phyloP scores from a whole-genome alignment of 2,888 invertebrate genomes.

The Mythimna pallens region DNA sequence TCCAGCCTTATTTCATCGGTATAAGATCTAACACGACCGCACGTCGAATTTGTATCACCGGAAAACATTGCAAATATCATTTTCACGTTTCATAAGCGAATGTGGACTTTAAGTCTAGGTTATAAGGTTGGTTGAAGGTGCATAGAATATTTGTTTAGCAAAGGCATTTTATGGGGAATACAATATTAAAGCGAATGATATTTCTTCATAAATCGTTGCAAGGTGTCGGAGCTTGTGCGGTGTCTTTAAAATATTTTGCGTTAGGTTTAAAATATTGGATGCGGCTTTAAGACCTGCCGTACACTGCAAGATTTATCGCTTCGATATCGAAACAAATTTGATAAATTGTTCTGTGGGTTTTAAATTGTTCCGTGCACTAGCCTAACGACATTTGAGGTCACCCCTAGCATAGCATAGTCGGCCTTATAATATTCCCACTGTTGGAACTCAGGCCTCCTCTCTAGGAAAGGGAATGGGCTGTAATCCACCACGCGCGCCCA shows the following conservation, averaged over 20 bases:
- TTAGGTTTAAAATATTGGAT: conserved; percentile 59
- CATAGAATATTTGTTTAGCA: conserved; percentile 40
- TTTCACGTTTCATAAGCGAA: conserved; percentile 35
- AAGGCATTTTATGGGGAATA: conserved; percentile 67
- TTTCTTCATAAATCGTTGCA: conserved; percentile 76
- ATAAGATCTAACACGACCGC: conserved; percentile 33
- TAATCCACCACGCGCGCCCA: too few species aligned
- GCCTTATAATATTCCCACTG: too few species aligned
- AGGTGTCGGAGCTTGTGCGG: conserved; percentile 68
- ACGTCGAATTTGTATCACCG: conserved; percentile 38
- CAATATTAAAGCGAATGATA: conserved; percentile 77
- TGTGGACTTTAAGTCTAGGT: conserved; percentile 36
- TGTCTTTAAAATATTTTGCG: conserved; percentile 64
- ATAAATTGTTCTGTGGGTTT: conserved; percentile 43
- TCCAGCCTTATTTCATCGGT: conserved; percentile 20
- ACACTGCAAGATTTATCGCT: conserved; percentile 42
- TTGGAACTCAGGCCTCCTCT: too few species aligned
- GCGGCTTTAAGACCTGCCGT: conserved; percentile 43
- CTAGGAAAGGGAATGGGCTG: too few species aligned
- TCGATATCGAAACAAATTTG: conserved; percentile 33
- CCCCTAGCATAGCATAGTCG: too few species aligned
- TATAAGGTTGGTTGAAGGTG: conserved; percentile 26
- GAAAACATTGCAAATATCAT: conserved; percentile 49
- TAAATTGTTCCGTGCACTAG: conserved; percentile 34
- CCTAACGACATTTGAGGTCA: conserved; percentile 16